Evolutionary conservation across 2,113 vertebrate genomes (phyloP).

Genomic region (Isurus oxyrinchus): DNA sequence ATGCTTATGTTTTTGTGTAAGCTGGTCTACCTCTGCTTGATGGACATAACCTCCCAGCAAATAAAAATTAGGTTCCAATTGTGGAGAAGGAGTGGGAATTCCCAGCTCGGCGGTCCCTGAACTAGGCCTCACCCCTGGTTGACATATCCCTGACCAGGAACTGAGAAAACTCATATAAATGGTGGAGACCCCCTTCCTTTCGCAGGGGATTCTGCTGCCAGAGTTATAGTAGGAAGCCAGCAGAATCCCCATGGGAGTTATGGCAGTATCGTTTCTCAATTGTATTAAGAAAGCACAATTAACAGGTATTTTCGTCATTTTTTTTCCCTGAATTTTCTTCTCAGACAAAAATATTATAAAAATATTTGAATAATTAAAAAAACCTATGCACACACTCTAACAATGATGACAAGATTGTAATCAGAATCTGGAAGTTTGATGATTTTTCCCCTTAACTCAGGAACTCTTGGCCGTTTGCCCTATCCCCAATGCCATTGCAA

Average conservation of each 20-base stretch:
- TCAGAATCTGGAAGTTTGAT: background rate
- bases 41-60: background rate
- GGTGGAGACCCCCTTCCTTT: background rate
- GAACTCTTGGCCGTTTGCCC: too few species aligned
- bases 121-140: background rate
- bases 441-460: too few species aligned
- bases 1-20: background rate
- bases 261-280: background rate
- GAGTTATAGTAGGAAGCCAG: background rate
- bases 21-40: background rate
- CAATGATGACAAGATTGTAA: too few species aligned
- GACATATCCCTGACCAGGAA: background rate
- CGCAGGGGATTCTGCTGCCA: background rate
- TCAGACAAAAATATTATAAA: too few species aligned
- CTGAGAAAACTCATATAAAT: background rate
- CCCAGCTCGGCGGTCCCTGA: background rate
- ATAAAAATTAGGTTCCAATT: background rate
- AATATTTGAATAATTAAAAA: too few species aligned
- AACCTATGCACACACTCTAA: too few species aligned
- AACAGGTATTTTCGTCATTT: too few species aligned
- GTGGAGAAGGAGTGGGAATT: background rate
- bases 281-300: background rate
- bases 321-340: too few species aligned
- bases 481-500: too few species aligned
- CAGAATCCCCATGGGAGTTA: background rate